Evolutionary conservation across 2,113 vertebrate genomes (phyloP), one percentile per base, ranked within the genome.

Genomic region (Steatornis caripensis): DNA sequence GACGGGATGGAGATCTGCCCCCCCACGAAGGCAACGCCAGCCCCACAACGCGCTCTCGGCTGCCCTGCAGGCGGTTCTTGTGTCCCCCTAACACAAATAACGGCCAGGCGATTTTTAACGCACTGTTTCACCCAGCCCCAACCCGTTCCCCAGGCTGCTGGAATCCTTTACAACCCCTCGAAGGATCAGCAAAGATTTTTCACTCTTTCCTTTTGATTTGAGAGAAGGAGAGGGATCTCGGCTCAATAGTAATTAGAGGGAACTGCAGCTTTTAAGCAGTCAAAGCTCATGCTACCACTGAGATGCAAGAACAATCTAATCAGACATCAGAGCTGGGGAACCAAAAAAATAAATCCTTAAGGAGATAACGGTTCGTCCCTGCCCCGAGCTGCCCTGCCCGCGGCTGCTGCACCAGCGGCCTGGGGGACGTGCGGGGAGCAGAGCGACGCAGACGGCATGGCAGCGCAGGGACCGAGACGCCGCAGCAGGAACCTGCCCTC

Each of bases 191-290:
- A 60, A 80, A 90, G 57, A 55, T 89, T 95, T 86, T 71, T 79
- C 62, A 54, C 62, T 92, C 89, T 87, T 90, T 32, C 81, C 84
- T 95, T 91, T 78, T 43, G 4, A 46, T 30, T 53, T 10, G 11
- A 81, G 89, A 64, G 89, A 71, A 94, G 92, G 82, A 74, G 39
- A 75, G 24, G 54, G 64, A 80, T 75, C 49, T 70, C 27, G 0
- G 93, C 92, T 96, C 95, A 55, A 27, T 23, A 77, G 80, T 72
- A 93, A 95, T 93, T 86, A 93, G 90, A 85, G 83, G 5, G 41
- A 95, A 77, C 84, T 53, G 79, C 88, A 12, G 95, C 97, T 93
- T 49, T 24, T 8, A 91, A 90, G 93, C 70, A 80, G 91, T 36
- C 58, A 15, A 69, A 79, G 88, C 80, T 88, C 82, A 15, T 5